These are phyloP conservation scores for Netelia melanura DNA, from an alignment of 2,888 invertebrate species.

Conservation along the genomic window DNA sequence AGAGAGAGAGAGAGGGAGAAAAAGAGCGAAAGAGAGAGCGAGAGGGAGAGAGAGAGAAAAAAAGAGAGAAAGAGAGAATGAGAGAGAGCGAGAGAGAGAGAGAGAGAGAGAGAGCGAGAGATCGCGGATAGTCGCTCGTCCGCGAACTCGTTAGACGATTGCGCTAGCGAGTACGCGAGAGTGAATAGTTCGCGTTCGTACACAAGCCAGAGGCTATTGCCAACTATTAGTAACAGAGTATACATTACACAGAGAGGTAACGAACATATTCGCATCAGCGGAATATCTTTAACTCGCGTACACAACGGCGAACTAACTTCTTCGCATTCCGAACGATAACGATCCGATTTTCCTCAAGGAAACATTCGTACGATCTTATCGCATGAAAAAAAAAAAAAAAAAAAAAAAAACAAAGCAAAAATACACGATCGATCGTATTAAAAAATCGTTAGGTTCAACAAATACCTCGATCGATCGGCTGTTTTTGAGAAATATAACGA, in stretches of 20 bases:
- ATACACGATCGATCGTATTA: not conserved
- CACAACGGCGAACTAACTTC: not conserved
- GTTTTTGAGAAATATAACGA: not conserved
- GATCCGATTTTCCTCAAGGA: slow-evolving; percentile 17
- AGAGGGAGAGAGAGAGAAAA: not conserved
- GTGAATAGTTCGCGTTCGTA: slow-evolving; percentile 20
- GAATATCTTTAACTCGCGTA: not conserved
- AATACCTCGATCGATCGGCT: not conserved
- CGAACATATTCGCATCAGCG: not conserved
- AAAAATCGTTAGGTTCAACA: not conserved
- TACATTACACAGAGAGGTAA: not conserved
- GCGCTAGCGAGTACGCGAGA: slow-evolving; percentile 27
- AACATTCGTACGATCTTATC: not conserved
- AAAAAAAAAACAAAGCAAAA: no score
- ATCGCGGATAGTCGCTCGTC: slow-evolving; percentile 19
- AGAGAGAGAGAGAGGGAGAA: not conserved
- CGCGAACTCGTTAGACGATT: slow-evolving; percentile 43
- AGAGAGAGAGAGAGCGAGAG: not conserved
- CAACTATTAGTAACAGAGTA: slow-evolving; percentile 29
- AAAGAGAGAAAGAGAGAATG: not conserved
- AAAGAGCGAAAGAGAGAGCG: not conserved
- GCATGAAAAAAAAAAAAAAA: no score
- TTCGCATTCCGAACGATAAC: slow-evolving; percentile 14
- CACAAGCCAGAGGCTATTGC: slow-evolving; percentile 4
- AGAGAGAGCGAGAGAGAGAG: not conserved